These are phyloP conservation scores for Polyommatus iphigenia DNA, from an alignment of 2,888 invertebrate genomes.

Conservation along the genomic window DNA sequence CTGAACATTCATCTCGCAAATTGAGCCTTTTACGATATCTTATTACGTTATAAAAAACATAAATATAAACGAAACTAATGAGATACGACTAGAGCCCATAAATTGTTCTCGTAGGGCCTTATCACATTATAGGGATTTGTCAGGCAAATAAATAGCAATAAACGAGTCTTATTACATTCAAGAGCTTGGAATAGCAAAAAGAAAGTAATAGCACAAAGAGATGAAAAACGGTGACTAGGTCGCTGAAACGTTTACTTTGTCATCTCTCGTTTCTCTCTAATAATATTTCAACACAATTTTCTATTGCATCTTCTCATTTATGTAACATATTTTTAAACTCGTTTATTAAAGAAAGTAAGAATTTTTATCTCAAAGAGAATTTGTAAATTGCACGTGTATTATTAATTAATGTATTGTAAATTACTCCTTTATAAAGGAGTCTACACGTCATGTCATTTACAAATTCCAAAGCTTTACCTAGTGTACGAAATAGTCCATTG, in stretches of 20 bases:
- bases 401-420: no score
- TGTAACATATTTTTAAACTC: neutral
- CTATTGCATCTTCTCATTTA: conserved; percentile 35
- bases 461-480: no score
- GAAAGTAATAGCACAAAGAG: conserved; percentile 8
- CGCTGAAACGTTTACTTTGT: neutral
- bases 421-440: no score
- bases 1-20: neutral
- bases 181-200: neutral
- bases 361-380: no score
- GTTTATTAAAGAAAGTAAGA: no score
- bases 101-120: neutral
- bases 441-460: no score
- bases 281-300: neutral
- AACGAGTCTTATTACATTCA: conserved; percentile 12
- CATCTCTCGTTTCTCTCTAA: neutral
- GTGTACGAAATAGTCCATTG: no score
- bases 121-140: conserved; percentile 19
- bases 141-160: conserved; percentile 17
- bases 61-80: neutral
- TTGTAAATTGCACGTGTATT: no score
- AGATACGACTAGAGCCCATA: neutral
- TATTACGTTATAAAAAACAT: neutral
- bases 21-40: neutral
- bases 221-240: neutral